Percentiles rank a stretch among this genome's conserved stretches.
Evolutionary conservation across 2,113 vertebrate genomes (phyloP).

Genomic region (Rousettus leschenaultii): DNA sequence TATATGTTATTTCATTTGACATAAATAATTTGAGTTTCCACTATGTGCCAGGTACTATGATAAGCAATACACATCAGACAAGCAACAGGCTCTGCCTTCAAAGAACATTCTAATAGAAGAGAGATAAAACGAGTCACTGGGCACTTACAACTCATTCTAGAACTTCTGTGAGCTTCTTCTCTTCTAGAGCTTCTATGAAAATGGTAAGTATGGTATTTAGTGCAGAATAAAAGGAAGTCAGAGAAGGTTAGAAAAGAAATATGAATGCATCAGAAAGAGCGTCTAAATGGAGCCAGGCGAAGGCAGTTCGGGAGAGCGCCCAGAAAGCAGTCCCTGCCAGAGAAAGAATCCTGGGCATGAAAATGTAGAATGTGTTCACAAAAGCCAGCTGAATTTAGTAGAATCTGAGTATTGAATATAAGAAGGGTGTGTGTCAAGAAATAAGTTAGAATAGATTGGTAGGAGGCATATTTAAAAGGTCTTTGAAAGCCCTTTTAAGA

Average conservation of each 20-base stretch:
- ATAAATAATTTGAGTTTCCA: neutral
- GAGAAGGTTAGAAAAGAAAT: neutral
- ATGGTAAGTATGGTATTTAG: neutral
- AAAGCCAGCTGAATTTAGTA: neutral
- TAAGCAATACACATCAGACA: neutral
- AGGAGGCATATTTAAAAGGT: neutral
- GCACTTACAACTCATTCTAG: neutral
- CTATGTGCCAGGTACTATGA: neutral
- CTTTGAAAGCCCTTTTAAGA: neutral
- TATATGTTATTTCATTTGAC: neutral
- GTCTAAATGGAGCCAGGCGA: neutral
- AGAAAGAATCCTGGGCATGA: neutral
- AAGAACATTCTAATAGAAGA: neutral
- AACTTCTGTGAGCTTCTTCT: neutral
- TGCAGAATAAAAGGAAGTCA: neutral
- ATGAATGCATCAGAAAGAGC: neutral
- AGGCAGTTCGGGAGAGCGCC: neutral
- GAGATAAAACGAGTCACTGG: neutral
- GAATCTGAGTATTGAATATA: neutral
- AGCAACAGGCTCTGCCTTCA: neutral
- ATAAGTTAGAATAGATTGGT: neutral
- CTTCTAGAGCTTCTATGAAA: neutral
- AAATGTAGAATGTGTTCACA: neutral
- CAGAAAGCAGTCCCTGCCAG: neutral
- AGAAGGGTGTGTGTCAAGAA: neutral